Evolutionary conservation across 2,797 vertebrate genomes (phyloP).

Genomic region (Poecilia gillii): DNA sequence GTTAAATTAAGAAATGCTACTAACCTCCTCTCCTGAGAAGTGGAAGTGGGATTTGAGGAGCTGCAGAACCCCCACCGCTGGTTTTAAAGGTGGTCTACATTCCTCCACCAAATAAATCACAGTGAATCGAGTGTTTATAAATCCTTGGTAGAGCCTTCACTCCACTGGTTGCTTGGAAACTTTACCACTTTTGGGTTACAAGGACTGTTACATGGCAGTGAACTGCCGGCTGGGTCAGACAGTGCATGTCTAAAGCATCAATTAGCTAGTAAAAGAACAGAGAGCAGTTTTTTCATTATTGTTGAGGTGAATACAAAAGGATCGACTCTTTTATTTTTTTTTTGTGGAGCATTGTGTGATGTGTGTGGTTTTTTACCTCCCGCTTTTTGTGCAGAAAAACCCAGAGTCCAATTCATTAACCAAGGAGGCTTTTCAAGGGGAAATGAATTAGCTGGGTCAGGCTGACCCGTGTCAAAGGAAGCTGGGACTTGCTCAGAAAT

Average conservation of each 20-base stretch:
- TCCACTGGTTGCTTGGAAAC: slow-evolving; percentile 93
- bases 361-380: slow-evolving; percentile 11
- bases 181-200: slow-evolving; percentile 77
- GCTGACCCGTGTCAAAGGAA: slow-evolving; percentile 73
- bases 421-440: slow-evolving; percentile 68
- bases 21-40: slow-evolving; percentile 45
- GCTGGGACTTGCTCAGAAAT: slow-evolving; percentile 42
- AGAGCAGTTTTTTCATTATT: slow-evolving; percentile 13
- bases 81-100: slow-evolving; percentile 51
- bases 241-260: slow-evolving; percentile 26
- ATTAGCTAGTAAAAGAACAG: slow-evolving; percentile 32
- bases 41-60: slow-evolving; percentile 28
- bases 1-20: slow-evolving; percentile 9
- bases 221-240: slow-evolving; percentile 57
- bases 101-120: slow-evolving; percentile 79
- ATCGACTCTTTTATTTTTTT: slow-evolving; percentile 40
- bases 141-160: slow-evolving; percentile 87
- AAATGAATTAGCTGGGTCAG: slow-evolving; percentile 79
- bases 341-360: not conserved
- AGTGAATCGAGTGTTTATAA: slow-evolving; percentile 84
- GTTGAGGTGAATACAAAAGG: slow-evolving; percentile 34
- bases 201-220: slow-evolving; percentile 69
- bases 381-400: slow-evolving; percentile 50
- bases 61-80: slow-evolving; percentile 26
- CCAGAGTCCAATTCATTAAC: slow-evolving; percentile 60